These are phyloP conservation scores for Hemiscyllium ocellatum DNA, from an alignment of 2,113 vertebrate genomes.

Conservation along the genomic window DNA sequence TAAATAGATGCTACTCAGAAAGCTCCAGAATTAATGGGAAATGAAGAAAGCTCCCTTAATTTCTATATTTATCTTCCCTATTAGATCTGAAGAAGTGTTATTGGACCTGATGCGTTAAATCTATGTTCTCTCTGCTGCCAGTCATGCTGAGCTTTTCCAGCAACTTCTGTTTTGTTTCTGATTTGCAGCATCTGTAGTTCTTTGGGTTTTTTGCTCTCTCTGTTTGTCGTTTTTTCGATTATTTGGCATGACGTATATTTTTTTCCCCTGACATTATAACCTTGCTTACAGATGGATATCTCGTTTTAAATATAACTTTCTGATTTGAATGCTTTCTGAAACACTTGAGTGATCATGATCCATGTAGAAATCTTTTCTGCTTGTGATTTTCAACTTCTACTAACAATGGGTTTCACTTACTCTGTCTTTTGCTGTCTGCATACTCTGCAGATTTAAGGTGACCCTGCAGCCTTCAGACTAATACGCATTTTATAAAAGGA, in stretches of 20 bases:
- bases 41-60: neutral
- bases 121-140: too few relatives aligned
- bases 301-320: neutral
- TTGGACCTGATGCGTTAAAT: too few relatives aligned
- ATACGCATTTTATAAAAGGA: neutral
- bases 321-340: neutral
- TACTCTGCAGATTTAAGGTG: neutral
- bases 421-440: neutral
- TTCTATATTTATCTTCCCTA: too few relatives aligned
- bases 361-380: neutral
- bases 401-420: neutral
- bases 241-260: neutral
- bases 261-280: neutral
- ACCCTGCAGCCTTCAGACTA: conserved; percentile 7
- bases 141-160: too few relatives aligned
- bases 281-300: neutral
- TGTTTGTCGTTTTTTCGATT: neutral
- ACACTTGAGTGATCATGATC: conserved; percentile 17
- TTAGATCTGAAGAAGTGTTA: too few relatives aligned
- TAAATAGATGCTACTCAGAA: neutral
- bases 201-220: too few relatives aligned
- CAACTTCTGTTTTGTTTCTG: too few relatives aligned
- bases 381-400: conserved; percentile 1
- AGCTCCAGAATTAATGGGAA: neutral
- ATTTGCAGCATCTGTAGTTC: too few relatives aligned